These are phyloP conservation scores for Himalopsyche japonica DNA, from an alignment of 2,888 invertebrate genomes.

Conservation along the genomic window DNA sequence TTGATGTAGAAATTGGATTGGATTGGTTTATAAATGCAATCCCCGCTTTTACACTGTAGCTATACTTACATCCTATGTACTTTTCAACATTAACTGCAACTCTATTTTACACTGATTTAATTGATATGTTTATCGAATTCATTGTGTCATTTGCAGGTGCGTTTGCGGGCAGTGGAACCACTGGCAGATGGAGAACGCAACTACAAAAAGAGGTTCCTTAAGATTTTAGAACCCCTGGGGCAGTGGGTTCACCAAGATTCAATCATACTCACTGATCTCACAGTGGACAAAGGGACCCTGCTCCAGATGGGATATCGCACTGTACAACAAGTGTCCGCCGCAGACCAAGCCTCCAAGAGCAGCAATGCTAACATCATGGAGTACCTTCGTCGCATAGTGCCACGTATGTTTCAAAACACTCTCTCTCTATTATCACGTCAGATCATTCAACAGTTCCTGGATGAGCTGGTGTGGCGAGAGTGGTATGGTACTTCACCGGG, in stretches of 20 bases:
- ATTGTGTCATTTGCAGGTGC: conserved; percentile 52
- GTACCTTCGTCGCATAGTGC: conserved; percentile 81
- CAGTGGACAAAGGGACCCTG: conserved; percentile 80
- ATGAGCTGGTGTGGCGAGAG: conserved; percentile 89
- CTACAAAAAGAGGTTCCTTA: conserved; percentile 79
- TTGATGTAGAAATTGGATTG: too few species aligned
- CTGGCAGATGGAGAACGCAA: conserved; percentile 76
- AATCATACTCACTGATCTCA: conserved; percentile 77
- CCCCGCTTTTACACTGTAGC: too few species aligned
- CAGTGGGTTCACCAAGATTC: conserved; percentile 81
- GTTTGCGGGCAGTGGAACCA: conserved; percentile 83
- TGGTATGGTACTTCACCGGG: conserved; percentile 78
- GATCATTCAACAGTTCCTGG: conserved; percentile 88
- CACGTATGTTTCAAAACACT: conserved; percentile 89
- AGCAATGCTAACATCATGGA: conserved; percentile 83
- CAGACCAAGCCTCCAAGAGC: conserved; percentile 56
- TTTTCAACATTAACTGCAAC: not conserved
- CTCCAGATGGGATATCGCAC: conserved; percentile 78
- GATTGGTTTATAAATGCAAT: too few species aligned
- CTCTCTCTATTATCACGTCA: conserved; percentile 78
- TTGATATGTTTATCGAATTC: not conserved
- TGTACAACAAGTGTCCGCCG: conserved; percentile 68
- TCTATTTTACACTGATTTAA: not conserved
- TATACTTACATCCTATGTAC: too few species aligned
- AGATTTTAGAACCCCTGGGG: conserved; percentile 77